Evolutionary conservation across 2,888 invertebrate species (phyloP).

Genomic region (Spilosoma lubricipeda): DNA sequence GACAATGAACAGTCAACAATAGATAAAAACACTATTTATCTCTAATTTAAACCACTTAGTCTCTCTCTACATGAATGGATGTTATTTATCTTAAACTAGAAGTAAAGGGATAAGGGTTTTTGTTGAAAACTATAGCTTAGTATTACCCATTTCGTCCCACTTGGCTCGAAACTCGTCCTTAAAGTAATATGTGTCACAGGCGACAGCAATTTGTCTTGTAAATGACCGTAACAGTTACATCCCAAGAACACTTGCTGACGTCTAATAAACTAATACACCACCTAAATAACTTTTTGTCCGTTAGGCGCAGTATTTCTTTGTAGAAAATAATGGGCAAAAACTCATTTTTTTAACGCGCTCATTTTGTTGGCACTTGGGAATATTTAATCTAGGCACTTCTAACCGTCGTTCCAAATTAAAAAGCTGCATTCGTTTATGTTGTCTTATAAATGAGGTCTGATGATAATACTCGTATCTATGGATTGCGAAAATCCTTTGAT

Average conservation of each 20-base stretch:
- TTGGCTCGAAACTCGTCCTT: constrained; percentile 1
- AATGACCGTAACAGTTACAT: constrained; percentile 7
- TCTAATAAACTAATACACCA: constrained; percentile 3
- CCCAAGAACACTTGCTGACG: constrained; percentile 8
- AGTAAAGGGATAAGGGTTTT: not conserved
- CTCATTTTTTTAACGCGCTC: not conserved
- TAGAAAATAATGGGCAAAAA: not conserved
- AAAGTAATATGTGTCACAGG: constrained; percentile 15
- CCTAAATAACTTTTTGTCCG: constrained; percentile 7
- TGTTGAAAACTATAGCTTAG: not conserved
- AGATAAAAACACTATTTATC: not conserved
- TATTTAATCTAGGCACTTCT: not conserved
- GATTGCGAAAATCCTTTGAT: not conserved
- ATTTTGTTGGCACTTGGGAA: not conserved
- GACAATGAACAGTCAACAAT: not conserved
- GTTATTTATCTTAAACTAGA: not conserved
- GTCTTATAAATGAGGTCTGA: too few species aligned
- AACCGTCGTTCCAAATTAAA: not conserved
- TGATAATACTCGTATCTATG: too few species aligned
- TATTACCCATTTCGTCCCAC: not conserved
- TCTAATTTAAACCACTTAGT: not conserved
- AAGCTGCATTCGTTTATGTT: not conserved
- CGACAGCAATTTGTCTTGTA: constrained; percentile 15
- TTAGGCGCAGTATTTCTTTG: not conserved
- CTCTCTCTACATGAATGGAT: too few species aligned